Base-by-base conservation (phyloP, 2,797 vertebrate species). In the Arctocebus calabarensis region DNA sequence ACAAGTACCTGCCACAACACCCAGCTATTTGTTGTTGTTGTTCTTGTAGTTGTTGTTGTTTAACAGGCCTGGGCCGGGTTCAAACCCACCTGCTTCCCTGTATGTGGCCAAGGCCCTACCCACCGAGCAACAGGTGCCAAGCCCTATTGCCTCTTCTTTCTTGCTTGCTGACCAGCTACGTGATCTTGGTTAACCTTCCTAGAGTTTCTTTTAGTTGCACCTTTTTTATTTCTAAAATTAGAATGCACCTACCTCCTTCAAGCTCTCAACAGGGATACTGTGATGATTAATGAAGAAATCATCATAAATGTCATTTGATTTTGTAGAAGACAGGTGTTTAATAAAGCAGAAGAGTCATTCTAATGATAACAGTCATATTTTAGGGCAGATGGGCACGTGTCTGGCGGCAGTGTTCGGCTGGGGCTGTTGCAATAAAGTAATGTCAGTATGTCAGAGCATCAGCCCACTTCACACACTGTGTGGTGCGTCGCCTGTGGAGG, bases 161-260 rank as follows among this genome's bases (percentile, higher is more conserved):
- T 7, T 66, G 84, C 25, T 23, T 48, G 13, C 22, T 13, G 32
- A 82, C 34, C 25, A 81, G 45, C 5, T 84, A 6, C 61, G 23
- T 66, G 7, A 48, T 74, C 27, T 32, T 62, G 34, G 29, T 45
- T 79, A 88, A 75, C 16, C 43, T 91, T 45, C 52, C 12, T 37
- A 66, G 59, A 87, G 23, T 32, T 79, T 93, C 29, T 75, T 64
- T 91, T 77, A 27, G 5, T 87, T 78, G n/a, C 9, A 57, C 20
- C 13, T 55, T 55, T n/a, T 93, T 93, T 45, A 61, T 77, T 92
- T 68, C 55, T 94, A 91, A 96, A 73, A 87, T 83, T 61, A 61
- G 27, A 68, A 37, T n/a, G 64, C 13, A 87, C 55, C 34, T 52
- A 34, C 45, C 16, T 61, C 16, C 66, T 86, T 88, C 34, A 57